Evolutionary conservation across 2,113 vertebrate species (phyloP).

Genomic region (Carollia perspicillata): DNA sequence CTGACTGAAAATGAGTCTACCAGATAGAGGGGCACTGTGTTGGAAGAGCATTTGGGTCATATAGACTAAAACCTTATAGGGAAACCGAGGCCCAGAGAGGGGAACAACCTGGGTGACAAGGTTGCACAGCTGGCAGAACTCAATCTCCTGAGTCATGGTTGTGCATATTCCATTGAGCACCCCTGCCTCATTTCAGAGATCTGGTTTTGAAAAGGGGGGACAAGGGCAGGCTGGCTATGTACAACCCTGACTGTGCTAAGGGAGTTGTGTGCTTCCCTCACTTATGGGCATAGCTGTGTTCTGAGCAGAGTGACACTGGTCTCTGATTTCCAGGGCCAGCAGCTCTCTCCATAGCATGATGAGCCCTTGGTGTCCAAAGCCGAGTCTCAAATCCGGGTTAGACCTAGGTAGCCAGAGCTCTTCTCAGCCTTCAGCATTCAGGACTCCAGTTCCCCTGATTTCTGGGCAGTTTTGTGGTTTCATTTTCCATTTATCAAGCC

Average conservation of each 20-base stretch:
- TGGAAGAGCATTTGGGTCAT: neutral
- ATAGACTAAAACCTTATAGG: no score
- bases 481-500: neutral
- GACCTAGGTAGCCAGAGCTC: neutral
- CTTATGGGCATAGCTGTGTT: neutral
- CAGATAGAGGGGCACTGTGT: neutral
- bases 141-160: neutral
- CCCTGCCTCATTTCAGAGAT: neutral
- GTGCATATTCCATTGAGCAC: neutral
- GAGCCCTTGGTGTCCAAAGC: neutral
- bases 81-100: neutral
- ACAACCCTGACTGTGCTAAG: no score
- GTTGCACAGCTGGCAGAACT: no score
- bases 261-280: neutral
- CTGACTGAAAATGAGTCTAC: neutral
- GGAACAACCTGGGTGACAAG: fast-evolving
- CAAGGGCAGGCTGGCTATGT: neutral
- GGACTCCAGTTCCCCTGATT: neutral
- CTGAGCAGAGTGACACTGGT: neutral
- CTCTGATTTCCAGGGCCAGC: neutral
- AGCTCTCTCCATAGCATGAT: neutral
- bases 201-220: neutral
- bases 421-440: neutral
- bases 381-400: constrained; percentile 36
- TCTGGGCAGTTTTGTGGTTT: neutral